Base-by-base conservation (phyloP, 2,888 invertebrate genomes). In the Venusia cambrica region DNA sequence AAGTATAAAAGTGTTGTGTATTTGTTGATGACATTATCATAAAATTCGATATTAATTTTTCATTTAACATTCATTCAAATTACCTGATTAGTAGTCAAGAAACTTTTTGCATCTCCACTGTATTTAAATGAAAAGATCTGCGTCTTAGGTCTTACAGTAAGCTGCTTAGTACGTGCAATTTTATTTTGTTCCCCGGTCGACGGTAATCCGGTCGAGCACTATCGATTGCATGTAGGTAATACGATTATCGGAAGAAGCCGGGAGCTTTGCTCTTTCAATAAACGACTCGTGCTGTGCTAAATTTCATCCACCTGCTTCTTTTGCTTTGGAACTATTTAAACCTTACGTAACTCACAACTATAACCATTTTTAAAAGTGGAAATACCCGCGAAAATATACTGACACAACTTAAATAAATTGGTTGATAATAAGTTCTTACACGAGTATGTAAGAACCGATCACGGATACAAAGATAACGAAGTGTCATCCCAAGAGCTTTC, bases 141-240 rank as follows among this genome's bases (percentile, higher is more conserved):
- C 28, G 19, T 19, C 22, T 10, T 14, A 15, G 20, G 31, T 35
- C 9, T 24, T 10, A 40, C 33, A 18, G 10, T 36, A 37, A 34
- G 34, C 38, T 32, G 29, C 38, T 45, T 43, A 29, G 31, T 24
- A 31, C 35, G 33, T 38, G 36, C 39, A 41, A 50, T 46, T 49
- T 46, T 28, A 45, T 41, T 39, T 40, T 22, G 31, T 31, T 50
- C 39, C 14, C 36, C 33, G 45, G 48, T 49, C 45, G 57, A 60
- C 63, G 59, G 49, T 73, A 70, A 74, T 74, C 71, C 72, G 57
- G 57, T 64, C 57, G 63, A 62, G 63, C 55, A 54, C 57, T 73
- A 73, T 74, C 67, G 73, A 73, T 73, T 69, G 63, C 60, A 63
- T 61, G 62, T 57, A 58, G 57, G 58, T 74, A 80, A 80, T 79